These are phyloP conservation scores for Hypomesus transpacificus DNA, from an alignment of 2,113 vertebrate genomes.

Conservation along the genomic window DNA sequence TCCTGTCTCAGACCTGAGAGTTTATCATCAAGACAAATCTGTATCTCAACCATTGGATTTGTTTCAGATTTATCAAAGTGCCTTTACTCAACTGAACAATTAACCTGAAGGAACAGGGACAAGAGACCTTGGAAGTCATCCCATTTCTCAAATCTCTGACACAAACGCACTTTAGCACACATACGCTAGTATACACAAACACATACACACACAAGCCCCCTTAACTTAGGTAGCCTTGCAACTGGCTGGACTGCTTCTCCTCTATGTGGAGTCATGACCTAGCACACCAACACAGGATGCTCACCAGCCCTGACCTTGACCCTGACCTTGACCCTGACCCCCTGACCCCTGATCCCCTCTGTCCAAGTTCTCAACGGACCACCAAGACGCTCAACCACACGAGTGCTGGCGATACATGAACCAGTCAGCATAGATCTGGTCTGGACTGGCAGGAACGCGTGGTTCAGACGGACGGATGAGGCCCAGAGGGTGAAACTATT, in stretches of 20 bases:
- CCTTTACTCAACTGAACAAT: too few species aligned
- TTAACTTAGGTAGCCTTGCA: conserved; percentile 1
- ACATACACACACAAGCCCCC: background rate
- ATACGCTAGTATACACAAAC: background rate
- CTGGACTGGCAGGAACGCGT: conserved; percentile 31
- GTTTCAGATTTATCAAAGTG: too few species aligned
- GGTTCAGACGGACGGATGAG: conserved; percentile 30
- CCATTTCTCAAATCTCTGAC: background rate
- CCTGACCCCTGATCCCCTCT: too few species aligned
- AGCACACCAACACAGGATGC: conserved; percentile 18
- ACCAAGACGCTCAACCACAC: background rate
- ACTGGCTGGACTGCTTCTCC: conserved; percentile 44
- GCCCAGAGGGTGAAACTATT: conserved; percentile 38
- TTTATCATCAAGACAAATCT: background rate
- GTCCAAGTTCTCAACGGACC: too few species aligned
- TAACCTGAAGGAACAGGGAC: background rate
- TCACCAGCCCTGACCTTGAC: conserved; percentile 38
- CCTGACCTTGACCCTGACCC: background rate
- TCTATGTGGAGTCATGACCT: conserved; percentile 49
- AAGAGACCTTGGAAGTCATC: background rate
- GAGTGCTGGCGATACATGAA: conserved; percentile 51
- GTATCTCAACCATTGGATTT: too few species aligned
- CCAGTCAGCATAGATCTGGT: conserved; percentile 46
- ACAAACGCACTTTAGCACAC: too few species aligned
- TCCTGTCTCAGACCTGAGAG: background rate